phyloP scores from a whole-genome alignment of 1,140 invertebrate species.

The Teleogryllus occipitalis region DNA sequence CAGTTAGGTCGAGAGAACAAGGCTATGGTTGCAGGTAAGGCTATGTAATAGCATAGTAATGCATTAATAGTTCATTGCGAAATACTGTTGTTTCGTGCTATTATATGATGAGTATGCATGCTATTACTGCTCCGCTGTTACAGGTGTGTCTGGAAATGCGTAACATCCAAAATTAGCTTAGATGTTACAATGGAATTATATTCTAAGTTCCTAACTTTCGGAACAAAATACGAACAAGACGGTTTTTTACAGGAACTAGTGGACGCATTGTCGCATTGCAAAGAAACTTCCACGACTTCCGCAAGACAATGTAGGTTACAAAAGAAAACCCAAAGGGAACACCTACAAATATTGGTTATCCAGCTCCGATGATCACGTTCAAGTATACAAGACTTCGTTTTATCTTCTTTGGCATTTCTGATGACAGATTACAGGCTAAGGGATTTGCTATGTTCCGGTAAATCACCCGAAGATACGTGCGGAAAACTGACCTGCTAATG shows the following conservation, averaged over 20 bases:
- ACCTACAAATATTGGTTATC: constrained; percentile 2
- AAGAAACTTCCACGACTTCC: no score
- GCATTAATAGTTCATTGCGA: background rate
- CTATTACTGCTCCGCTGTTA: constrained; percentile 4
- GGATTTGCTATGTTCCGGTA: background rate
- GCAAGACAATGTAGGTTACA: background rate
- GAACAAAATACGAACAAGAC: no score
- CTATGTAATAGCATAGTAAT: no score
- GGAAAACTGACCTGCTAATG: background rate
- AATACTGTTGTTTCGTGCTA: background rate
- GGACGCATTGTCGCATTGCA: no score
- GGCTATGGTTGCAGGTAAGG: background rate
- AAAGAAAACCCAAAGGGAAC: background rate
- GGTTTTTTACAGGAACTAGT: no score
- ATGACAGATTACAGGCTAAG: constrained; percentile 1
- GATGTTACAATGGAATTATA: background rate
- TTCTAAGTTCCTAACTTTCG: no score
- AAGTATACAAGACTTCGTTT: background rate
- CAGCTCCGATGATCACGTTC: background rate
- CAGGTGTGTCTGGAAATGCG: background rate
- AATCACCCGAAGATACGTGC: background rate
- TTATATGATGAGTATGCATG: background rate
- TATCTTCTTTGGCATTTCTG: background rate
- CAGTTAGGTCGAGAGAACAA: constrained; percentile 1
- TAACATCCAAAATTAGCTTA: background rate